Evolutionary conservation across 2,113 vertebrate genomes (phyloP).

Genomic region (Coptodon bakossiorum): DNA sequence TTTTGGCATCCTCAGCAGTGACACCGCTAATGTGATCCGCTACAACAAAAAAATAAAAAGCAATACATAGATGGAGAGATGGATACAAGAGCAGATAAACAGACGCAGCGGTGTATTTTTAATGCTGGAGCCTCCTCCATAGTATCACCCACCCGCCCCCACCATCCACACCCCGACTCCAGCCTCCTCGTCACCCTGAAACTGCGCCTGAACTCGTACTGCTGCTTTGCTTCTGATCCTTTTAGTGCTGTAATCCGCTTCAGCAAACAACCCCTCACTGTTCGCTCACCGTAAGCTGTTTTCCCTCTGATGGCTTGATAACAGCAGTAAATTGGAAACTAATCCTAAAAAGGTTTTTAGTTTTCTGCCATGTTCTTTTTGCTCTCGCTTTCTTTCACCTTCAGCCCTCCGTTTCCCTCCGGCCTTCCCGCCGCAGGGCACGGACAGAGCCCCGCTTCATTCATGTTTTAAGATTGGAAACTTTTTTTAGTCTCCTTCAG

Average conservation of each 20-base stretch:
- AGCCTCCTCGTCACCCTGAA: neutral
- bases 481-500: neutral
- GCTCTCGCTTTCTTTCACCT: neutral
- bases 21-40: neutral
- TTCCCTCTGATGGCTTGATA: constrained; percentile 48
- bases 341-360: constrained; percentile 50
- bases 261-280: constrained; percentile 52
- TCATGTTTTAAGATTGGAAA: neutral
- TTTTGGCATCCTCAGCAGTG: neutral
- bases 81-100: neutral
- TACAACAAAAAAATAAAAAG: neutral
- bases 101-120: neutral
- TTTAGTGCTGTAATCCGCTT: constrained; percentile 54
- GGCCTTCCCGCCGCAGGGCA: neutral
- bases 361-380: constrained; percentile 1
- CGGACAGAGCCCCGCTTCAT: neutral
- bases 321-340: constrained; percentile 53
- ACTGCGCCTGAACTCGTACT: constrained; percentile 17
- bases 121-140: neutral
- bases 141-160: neutral
- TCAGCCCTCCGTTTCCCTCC: neutral
- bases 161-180: neutral
- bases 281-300: constrained; percentile 35
- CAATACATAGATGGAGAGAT: neutral
- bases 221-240: constrained; percentile 48